Evolutionary conservation across 2,888 invertebrate genomes (phyloP), one percentile per base, ranked within the genome.

Genomic region (Rotaria magnacalcarata): DNA sequence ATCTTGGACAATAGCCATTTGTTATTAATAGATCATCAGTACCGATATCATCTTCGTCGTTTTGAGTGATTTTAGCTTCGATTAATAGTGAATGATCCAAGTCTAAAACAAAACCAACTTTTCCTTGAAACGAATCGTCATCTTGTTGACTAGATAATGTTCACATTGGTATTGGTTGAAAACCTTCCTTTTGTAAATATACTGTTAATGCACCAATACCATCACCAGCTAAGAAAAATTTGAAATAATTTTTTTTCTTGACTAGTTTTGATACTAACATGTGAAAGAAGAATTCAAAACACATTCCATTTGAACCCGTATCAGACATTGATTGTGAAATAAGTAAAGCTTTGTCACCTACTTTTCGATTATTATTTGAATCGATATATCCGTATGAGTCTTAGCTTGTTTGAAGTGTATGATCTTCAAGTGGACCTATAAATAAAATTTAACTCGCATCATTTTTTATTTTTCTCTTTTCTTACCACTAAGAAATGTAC

Each of bases 321-420:
- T 80, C 47, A 3, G 80, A 1, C 47, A 80, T 80, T 7, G 80
- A 80, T 47, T 80, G 80, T 47, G 80, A 80, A 11, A 80, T 47
- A 24, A 80, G 80, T 24, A 47, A 0, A 80, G 80, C 80, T 5
- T n/a, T 80, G 19, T 80, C 80, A 47, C 47, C 24, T 7, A 80
- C 24, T 47, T 80, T 80, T 80, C 80, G 43, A 10, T 24, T 24
- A n/a, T 47, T 43, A 47, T 47, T 80, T 47, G 80, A 47, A 80
- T 87, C 41, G 85, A 85, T 54, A 88, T 67, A 27, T 88, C 87
- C 34, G 88, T 88, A 52, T 86, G 87, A 19, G 86, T 86, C 67
- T 87, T 88, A 16, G 87, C 67, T 86, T 56, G 87, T 84, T 21
- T 86, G 85, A 19, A 84, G 34, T 8, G 87, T 87, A 67, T 87